Conservation (phyloP, 2,888 invertebrate species). For the Rutpela maculata region DNA sequence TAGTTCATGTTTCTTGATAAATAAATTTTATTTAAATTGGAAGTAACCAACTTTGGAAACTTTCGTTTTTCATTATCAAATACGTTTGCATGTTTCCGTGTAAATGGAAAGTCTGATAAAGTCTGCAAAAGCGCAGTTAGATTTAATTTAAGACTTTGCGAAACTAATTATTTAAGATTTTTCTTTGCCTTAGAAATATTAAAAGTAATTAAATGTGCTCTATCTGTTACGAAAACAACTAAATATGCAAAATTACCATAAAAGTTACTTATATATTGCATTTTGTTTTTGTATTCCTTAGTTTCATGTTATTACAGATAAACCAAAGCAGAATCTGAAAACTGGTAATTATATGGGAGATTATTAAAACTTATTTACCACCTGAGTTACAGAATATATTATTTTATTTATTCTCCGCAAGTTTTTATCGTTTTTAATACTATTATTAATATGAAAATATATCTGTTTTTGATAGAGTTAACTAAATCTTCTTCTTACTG, state of each 20-base stretch:
- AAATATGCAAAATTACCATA: background rate
- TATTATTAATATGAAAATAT: too few relatives aligned
- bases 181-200: background rate
- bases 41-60: background rate
- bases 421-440: too few relatives aligned
- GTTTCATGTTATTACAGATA: background rate
- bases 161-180: slow-evolving; percentile 14
- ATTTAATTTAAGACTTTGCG: slow-evolving; percentile 5
- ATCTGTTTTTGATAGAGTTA: too few relatives aligned
- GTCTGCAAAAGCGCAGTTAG: background rate
- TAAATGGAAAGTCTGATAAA: slow-evolving; percentile 15
- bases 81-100: slow-evolving; percentile 14
- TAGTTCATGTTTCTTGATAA: background rate
- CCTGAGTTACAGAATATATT: too few relatives aligned
- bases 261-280: background rate
- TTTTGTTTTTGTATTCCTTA: background rate
- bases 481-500: too few relatives aligned
- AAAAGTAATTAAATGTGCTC: background rate
- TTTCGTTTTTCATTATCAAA: slow-evolving; percentile 14
- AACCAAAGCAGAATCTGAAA: background rate
- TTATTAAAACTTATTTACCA: too few relatives aligned
- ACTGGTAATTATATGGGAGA: background rate
- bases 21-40: background rate
- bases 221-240: slow-evolving; percentile 11
- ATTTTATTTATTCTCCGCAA: too few relatives aligned